Evolutionary conservation across 2,113 vertebrate species (phyloP).

Genomic region (Xenus cinereus): DNA sequence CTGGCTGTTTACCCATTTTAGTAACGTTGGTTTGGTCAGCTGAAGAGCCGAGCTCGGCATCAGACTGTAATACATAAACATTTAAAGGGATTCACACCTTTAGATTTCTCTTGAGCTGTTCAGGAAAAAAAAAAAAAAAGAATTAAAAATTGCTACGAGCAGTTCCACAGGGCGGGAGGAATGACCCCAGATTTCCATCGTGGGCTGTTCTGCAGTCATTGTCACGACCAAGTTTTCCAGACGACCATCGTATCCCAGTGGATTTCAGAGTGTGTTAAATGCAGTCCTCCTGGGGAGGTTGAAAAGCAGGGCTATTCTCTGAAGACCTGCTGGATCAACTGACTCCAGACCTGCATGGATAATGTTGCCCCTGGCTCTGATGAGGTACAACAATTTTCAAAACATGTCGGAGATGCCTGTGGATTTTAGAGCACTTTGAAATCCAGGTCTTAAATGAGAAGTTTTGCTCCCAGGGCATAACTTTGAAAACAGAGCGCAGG

Average conservation of each 20-base stretch:
- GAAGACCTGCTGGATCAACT: conserved; percentile 10
- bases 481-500: conserved; percentile 46
- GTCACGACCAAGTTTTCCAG: background rate
- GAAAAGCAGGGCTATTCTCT: background rate
- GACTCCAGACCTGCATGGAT: conserved; percentile 11
- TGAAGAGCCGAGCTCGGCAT: background rate
- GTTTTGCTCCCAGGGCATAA: conserved; percentile 57
- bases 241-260: background rate
- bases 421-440: conserved; percentile 57
- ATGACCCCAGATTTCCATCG: background rate
- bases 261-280: background rate
- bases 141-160: background rate
- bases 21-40: background rate
- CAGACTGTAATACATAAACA: background rate
- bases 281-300: background rate
- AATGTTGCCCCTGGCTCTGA: conserved; percentile 23
- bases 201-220: background rate
- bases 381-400: conserved; percentile 31
- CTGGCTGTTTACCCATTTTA: background rate
- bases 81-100: background rate
- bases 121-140: background rate
- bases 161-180: background rate
- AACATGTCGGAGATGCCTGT: conserved; percentile 47
- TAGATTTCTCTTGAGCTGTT: background rate
- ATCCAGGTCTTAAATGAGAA: conserved; percentile 41